phyloP scores from a whole-genome alignment of 1,140 invertebrate species.

The Phymorhynchus buccinoides region DNA sequence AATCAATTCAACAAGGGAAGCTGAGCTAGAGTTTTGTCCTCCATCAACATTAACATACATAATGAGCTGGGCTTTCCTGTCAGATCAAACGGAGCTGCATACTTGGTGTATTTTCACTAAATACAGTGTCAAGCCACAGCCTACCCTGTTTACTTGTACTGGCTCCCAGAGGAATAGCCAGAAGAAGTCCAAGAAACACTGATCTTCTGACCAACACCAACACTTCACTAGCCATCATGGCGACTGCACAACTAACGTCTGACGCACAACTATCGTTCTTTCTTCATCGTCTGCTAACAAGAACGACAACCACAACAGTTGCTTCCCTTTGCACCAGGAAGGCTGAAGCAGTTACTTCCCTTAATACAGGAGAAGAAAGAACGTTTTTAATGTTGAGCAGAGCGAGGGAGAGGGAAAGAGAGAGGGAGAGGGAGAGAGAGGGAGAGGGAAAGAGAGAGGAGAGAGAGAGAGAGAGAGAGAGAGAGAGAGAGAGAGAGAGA shows the following conservation, averaged over 20 bases:
- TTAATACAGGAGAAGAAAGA: no score
- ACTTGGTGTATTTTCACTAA: not conserved
- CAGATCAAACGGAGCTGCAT: not conserved
- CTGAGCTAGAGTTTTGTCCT: not conserved
- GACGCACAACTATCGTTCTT: not conserved
- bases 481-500: no score
- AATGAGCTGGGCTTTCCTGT: not conserved
- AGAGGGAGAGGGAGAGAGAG: no score
- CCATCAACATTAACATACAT: not conserved
- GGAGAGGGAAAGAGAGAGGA: no score
- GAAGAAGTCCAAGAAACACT: not conserved
- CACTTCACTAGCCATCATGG: not conserved
- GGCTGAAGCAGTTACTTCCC: conserved; percentile 2
- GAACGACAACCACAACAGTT: not conserved
- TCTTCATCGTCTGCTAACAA: not conserved
- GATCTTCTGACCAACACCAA: not conserved
- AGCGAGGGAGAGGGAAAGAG: no score
- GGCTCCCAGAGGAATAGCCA: not conserved
- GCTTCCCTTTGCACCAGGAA: conserved; percentile 14
- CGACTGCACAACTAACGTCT: not conserved
- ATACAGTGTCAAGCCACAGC: not conserved
- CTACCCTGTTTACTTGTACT: not conserved
- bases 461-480: no score
- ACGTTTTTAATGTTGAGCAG: no score
- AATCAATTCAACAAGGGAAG: not conserved